Evolutionary conservation across 2,113 vertebrate species (phyloP), one percentile per base, ranked within the genome.

Genomic region (Antennarius striatus): DNA sequence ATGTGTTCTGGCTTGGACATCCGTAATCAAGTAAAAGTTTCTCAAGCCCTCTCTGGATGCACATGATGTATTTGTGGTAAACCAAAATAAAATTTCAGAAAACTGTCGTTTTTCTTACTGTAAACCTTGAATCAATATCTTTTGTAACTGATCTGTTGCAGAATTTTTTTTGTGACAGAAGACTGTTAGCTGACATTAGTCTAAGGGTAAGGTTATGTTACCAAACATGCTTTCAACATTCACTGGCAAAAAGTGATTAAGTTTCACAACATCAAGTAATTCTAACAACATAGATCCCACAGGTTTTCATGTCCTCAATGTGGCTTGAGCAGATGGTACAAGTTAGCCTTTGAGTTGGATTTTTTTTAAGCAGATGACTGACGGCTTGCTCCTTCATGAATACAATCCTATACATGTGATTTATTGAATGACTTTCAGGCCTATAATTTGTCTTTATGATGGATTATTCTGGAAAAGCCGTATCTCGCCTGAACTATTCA

Each of bases 21-120:
- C 73, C 69, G 56, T 79, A 83, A 90, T 85, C 79, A 91, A 90
- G 86, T 89, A 85, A 89, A 89, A 81, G 84, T 92, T 90, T 89
- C 68, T 72, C 54, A 63, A 68, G 57, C 15, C 49, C 56, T 66
- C 68, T 75, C 30, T 16, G 29, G 56, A 12, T 47, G 56, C 53
- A 56, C 47, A 36, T 0, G 7, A 6, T 50, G 5, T 40, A 17
- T 52, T 11, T 3, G 6, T 12, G 29, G n/a, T 49, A n/a, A 56
- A 60, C 42, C 36, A 46, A 58, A 48, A 29, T 14, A 40, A 29
- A 16, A 16, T 28, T 73, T 61, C 4, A 5, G 11, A 47, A 32
- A 8, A 47, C 11, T 63, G 10, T 56, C 17, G 2, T 8, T 14
- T 22, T 58, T 63, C 6, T 62, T 47, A 40, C 50, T 69, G 29